Conservation (phyloP, 1,140 invertebrate genomes). For the Thalassaphorura encarpata region DNA sequence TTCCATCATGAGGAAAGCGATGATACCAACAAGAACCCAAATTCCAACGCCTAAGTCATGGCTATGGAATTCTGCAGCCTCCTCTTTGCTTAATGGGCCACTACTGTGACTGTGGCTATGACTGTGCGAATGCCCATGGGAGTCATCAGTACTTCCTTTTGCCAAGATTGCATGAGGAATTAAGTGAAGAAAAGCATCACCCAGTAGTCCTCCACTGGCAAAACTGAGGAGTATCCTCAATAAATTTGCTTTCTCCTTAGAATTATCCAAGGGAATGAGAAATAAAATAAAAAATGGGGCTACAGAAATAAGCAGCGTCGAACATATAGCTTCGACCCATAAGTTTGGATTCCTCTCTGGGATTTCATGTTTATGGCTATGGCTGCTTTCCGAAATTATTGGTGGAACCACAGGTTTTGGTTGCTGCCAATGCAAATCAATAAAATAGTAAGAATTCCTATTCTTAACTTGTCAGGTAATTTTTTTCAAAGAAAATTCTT, state of each 20-base stretch:
- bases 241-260: constrained; percentile 65
- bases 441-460: background rate
- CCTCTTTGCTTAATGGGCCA: too few species aligned
- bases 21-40: constrained; percentile 80
- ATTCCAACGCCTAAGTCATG: constrained; percentile 80
- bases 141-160: constrained; percentile 35
- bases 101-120: constrained; percentile 44
- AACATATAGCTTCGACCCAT: constrained; percentile 71
- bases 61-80: constrained; percentile 43
- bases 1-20: constrained; percentile 82
- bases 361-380: background rate
- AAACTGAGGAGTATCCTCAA: constrained; percentile 85
- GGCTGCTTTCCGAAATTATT: background rate
- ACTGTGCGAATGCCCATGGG: constrained; percentile 43
- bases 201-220: constrained; percentile 86
- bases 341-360: constrained; percentile 40
- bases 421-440: constrained; percentile 5
- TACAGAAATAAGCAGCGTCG: constrained; percentile 84
- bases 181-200: constrained; percentile 92
- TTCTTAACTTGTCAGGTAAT: background rate
- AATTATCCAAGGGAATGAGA: constrained; percentile 84
- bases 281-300: constrained; percentile 90
- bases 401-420: background rate
- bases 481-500: background rate
- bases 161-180: constrained; percentile 85